These are phyloP conservation scores for Datnioides undecimradiatus DNA, from an alignment of 2,113 vertebrate genomes.

Conservation along the genomic window DNA sequence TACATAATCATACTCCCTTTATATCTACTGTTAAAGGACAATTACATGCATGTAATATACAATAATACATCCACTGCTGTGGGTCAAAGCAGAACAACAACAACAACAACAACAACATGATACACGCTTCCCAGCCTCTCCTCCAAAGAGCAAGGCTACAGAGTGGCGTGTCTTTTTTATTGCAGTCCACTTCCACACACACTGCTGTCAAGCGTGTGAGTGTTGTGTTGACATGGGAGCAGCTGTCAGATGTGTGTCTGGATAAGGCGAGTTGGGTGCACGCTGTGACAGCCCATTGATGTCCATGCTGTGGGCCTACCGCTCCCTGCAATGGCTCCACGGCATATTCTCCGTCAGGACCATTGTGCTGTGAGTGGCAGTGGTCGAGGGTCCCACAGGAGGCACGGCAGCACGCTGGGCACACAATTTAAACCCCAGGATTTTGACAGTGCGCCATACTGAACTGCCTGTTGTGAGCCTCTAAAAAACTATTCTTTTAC, in stretches of 20 bases:
- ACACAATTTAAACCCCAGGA: slow-evolving; percentile 30
- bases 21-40: not conserved
- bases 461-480: not conserved
- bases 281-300: slow-evolving; percentile 48
- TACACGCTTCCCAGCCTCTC: not conserved
- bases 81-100: not conserved
- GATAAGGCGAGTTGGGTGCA: slow-evolving; percentile 43
- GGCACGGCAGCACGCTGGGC: slow-evolving; percentile 14
- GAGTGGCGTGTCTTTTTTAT: not conserved
- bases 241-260: slow-evolving; percentile 62
- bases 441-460: slow-evolving; percentile 2
- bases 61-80: not conserved
- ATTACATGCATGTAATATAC: too few species aligned
- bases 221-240: slow-evolving; percentile 38
- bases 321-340: slow-evolving; percentile 17
- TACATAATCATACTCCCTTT: not conserved
- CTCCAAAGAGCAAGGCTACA: slow-evolving; percentile 8
- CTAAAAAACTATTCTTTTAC: not conserved
- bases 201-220: slow-evolving; percentile 41
- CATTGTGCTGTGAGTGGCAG: slow-evolving; percentile 55
- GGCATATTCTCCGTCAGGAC: slow-evolving; percentile 31
- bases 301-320: slow-evolving; percentile 30
- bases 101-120: too few species aligned
- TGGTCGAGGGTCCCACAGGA: slow-evolving; percentile 34
- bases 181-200: slow-evolving; percentile 15